A percentile compares a stretch with the other conserved stretches of the same genome.
Conservation (phyloP, 1,140 invertebrate genomes). For the Bombus consobrinus region DNA sequence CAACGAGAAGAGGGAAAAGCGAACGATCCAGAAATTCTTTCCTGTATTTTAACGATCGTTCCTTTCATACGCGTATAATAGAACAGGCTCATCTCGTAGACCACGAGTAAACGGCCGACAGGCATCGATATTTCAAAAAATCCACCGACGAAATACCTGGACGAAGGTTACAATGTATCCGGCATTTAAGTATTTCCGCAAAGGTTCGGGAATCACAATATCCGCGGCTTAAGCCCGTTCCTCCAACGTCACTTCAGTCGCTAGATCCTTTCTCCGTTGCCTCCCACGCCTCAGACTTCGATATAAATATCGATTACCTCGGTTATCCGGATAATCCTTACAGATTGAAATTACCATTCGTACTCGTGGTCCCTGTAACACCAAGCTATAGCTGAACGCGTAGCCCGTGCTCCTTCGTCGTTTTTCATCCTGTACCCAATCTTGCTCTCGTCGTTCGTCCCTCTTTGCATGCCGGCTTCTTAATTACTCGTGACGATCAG, state of each 20-base stretch:
- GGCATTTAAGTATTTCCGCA: conserved; percentile 44
- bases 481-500: conserved; percentile 44
- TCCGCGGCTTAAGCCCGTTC: conserved; percentile 59
- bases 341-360: conserved; percentile 77
- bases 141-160: neutral
- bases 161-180: conserved; percentile 47
- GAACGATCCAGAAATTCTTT: neutral
- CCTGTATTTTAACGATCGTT: neutral
- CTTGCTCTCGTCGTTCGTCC: neutral
- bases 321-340: conserved; percentile 79
- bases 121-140: conserved; percentile 22
- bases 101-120: neutral
- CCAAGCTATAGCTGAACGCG: conserved; percentile 6
- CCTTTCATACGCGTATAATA: neutral
- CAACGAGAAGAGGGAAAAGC: too few species aligned
- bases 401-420: neutral
- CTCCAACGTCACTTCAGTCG: conserved; percentile 35
- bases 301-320: conserved; percentile 80
- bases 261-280: conserved; percentile 44
- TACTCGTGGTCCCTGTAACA: conserved; percentile 22
- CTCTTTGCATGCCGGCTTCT: neutral
- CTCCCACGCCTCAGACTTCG: conserved; percentile 59
- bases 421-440: conserved; percentile 30
- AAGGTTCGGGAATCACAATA: conserved; percentile 63
- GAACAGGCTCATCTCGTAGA: neutral